phyloP scores from a whole-genome alignment of 2,797 vertebrate species.

The Falco columbarius region DNA sequence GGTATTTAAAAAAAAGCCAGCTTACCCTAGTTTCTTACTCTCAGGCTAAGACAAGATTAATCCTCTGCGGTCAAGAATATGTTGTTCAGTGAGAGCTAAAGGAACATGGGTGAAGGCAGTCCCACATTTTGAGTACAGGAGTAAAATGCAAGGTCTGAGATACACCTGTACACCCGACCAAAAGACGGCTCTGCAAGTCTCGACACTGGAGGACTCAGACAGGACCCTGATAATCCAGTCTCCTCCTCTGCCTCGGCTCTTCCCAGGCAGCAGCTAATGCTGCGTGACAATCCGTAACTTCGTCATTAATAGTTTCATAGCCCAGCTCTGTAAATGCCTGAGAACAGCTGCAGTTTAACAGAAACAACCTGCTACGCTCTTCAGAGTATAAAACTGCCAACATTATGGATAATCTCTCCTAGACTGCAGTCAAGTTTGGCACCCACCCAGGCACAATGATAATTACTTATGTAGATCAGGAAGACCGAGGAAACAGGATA shows the following conservation, averaged over 20 bases:
- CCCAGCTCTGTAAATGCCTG: background rate
- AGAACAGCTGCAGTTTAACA: background rate
- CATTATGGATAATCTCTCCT: background rate
- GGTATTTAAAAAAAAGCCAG: no score
- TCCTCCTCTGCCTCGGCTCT: background rate
- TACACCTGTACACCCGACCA: background rate
- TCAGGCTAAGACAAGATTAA: background rate
- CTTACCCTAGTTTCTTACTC: background rate
- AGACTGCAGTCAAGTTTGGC: conserved; percentile 26
- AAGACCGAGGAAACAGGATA: conserved; percentile 26
- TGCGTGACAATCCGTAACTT: background rate
- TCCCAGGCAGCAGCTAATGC: background rate
- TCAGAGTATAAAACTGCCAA: background rate
- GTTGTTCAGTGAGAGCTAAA: background rate
- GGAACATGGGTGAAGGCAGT: background rate
- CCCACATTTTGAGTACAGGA: background rate
- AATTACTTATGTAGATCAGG: conserved; percentile 56
- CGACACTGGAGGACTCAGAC: accelerated
- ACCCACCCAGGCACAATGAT: conserved; percentile 36
- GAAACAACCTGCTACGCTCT: conserved; percentile 9
- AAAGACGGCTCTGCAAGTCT: background rate
- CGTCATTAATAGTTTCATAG: background rate
- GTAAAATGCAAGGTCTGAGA: background rate
- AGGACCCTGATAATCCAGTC: background rate
- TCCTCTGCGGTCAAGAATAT: background rate